phyloP scores from a whole-genome alignment of 2,888 invertebrate species.

The Margaritifera margaritifera region DNA sequence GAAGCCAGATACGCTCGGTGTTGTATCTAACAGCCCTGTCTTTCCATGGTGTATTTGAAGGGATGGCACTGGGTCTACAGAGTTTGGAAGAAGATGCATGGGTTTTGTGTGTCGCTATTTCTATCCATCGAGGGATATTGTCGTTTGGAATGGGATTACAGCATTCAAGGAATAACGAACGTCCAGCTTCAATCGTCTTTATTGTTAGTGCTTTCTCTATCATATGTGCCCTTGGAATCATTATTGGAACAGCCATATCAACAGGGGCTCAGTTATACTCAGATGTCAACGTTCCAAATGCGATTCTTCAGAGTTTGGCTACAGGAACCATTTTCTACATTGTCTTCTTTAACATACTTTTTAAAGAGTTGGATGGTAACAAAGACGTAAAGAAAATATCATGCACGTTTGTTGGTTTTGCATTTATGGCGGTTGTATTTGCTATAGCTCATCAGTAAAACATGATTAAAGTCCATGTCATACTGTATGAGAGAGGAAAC shows the following conservation, averaged over 20 bases:
- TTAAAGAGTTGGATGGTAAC: constrained; percentile 61
- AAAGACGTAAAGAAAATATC: constrained; percentile 62
- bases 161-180: constrained; percentile 56
- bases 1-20: constrained; percentile 60
- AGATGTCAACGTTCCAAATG: constrained; percentile 62
- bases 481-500: too few relatives aligned
- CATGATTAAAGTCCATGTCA: too few relatives aligned
- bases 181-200: constrained; percentile 57
- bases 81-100: constrained; percentile 59
- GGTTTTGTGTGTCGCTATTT: constrained; percentile 62
- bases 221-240: constrained; percentile 59
- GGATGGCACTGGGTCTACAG: constrained; percentile 63
- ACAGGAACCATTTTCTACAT: constrained; percentile 66
- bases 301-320: constrained; percentile 62
- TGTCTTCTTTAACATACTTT: constrained; percentile 65
- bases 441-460: constrained; percentile 45
- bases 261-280: constrained; percentile 60
- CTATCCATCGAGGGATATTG: constrained; percentile 58
- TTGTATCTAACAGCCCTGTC: constrained; percentile 61
- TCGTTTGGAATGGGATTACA: constrained; percentile 64
- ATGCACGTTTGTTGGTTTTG: constrained; percentile 62
- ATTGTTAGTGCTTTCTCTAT: constrained; percentile 60
- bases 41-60: constrained; percentile 65
- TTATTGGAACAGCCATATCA: constrained; percentile 60
- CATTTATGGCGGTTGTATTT: constrained; percentile 62